Conservation (phyloP, 2,113 vertebrate genomes). For the Charina bottae region DNA sequence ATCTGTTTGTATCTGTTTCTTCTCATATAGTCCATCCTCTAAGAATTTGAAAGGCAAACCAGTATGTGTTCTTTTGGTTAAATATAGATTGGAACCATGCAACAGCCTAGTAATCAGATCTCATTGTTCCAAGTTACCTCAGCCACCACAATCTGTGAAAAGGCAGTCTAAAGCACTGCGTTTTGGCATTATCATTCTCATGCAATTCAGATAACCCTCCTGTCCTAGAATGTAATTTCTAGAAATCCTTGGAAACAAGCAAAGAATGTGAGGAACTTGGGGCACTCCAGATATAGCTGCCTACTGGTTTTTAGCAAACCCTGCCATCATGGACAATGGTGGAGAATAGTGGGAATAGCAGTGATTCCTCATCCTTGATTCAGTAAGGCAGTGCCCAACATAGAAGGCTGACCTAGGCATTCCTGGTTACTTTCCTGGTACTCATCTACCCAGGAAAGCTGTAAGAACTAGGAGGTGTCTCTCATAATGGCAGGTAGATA, state of each 20-base stretch:
- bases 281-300: neutral
- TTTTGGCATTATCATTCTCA: neutral
- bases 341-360: neutral
- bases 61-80: neutral
- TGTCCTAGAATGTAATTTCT: neutral
- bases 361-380: neutral
- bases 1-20: neutral
- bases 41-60: neutral
- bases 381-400: neutral
- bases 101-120: neutral
- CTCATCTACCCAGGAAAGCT: neutral
- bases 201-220: neutral
- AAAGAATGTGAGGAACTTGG: neutral
- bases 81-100: neutral
- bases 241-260: neutral
- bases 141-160: neutral
- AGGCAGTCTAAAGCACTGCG: neutral
- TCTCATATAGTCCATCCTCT: neutral
- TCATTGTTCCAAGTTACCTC: neutral
- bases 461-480: neutral
- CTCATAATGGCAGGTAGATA: neutral
- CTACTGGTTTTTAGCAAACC: neutral
- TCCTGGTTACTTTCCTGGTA: too few relatives aligned
- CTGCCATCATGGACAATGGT: neutral
- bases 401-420: neutral